Percentiles rank a stretch among this genome's conserved stretches.
These are phyloP conservation scores for Epirrita christyi DNA, from an alignment of 2,888 invertebrate species.

Conservation along the genomic window DNA sequence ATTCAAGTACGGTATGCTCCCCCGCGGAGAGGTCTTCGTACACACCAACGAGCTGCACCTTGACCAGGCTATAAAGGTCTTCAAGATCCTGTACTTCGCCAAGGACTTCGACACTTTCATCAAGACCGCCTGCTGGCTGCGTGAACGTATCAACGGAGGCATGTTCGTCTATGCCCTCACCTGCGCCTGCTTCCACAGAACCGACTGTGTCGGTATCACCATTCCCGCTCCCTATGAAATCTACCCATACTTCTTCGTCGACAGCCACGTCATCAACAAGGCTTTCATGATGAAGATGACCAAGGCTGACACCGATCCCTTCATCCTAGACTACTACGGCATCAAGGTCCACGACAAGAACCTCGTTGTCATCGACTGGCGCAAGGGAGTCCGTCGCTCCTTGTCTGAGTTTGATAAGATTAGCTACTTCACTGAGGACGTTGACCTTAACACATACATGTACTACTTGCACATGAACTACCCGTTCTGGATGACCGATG, in stretches of 20 bases:
- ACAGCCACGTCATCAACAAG: conserved; percentile 88
- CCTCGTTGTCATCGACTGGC: conserved; percentile 87
- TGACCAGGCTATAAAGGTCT: conserved; percentile 85
- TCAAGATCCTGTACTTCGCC: conserved; percentile 87
- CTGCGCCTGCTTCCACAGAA: conserved; percentile 87
- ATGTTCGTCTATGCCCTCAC: conserved; percentile 90
- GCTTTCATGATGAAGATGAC: conserved; percentile 87
- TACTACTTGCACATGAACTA: conserved; percentile 88
- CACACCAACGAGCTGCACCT: conserved; percentile 85
- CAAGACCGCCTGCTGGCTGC: conserved; percentile 88
- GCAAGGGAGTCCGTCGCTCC: conserved; percentile 85
- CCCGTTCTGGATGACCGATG: conserved; percentile 88
- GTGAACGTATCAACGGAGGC: conserved; percentile 88
- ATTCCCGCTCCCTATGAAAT: conserved; percentile 91
- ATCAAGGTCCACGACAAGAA: conserved; percentile 81
- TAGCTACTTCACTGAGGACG: conserved; percentile 90
- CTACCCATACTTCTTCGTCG: conserved; percentile 91
- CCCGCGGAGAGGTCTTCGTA: conserved; percentile 85
- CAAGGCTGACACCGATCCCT: conserved; percentile 82
- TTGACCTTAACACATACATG: conserved; percentile 90
- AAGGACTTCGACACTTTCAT: conserved; percentile 89
- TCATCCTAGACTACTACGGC: conserved; percentile 80
- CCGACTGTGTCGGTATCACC: conserved; percentile 87
- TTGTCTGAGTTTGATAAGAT: conserved; percentile 86
- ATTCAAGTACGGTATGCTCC: conserved; percentile 85